Base-by-base conservation (phyloP, 2,888 invertebrate species). In the Teinopalpus imperialis region DNA sequence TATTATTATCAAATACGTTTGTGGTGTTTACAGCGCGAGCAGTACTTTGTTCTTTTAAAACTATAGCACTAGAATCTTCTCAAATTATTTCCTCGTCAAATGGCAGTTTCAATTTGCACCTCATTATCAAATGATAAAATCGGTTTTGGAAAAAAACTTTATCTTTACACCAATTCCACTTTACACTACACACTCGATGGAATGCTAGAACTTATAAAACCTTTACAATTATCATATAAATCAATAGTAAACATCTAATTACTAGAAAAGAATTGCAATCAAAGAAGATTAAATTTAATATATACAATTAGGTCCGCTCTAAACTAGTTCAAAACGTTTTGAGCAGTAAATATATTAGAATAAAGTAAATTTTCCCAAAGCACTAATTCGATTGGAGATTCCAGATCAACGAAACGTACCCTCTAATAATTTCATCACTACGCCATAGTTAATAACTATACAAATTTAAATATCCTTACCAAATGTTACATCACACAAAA, bases 11-110 rank as follows among this genome's bases (percentile, higher is more conserved):
- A 48, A 50, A 32, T 37, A 40, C 27, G 46, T 58, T 69, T 63
- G 61, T 79, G 76, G 75, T 77, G 76, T 77, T n/a, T 71, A 69
- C 61, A 71, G 63, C 55, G 49, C 63, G 68, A 69, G 66, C 66
- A 69, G 66, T 69, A 68, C 61, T 66, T 69, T 63, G 24, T 53
- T n/a, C 49, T 35, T 47, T 53, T 50, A 45, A 42, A 32, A 51
- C 36, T 50, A 54, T 12, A 39, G 27, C 44, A 51, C 49, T 47
- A 52, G 29, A 52, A 34, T 49, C 21, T 32, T 48, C 16, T 35
- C 27, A 36, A 36, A 59, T 56, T 54, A 6, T 21, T 54, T 59
- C 48, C 53, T 62, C 54, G 9, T 55, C 59, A 53, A 67, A 69
- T 76, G 74, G 71, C 76, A 74, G 72, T 75, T 66, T 59, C 55